Conservation (phyloP, 2,113 vertebrate genomes). For the Paedocypris sp. region DNA sequence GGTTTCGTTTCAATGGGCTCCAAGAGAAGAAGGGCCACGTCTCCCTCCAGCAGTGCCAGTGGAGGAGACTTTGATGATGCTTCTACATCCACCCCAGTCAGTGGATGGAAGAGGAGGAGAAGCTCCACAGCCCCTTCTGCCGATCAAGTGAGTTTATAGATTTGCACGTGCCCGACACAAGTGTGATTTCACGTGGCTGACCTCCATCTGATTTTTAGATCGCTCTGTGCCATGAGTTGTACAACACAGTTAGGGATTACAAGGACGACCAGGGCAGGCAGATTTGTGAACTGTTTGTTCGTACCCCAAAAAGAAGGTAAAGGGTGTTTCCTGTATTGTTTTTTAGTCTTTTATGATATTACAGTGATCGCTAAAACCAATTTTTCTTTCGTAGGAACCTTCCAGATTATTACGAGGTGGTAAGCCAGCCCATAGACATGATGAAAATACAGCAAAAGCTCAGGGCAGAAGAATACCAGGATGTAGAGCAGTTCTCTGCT, state of each 20-base stretch:
- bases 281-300: slow-evolving; percentile 85
- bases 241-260: slow-evolving; percentile 88
- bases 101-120: slow-evolving; percentile 80
- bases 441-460: slow-evolving; percentile 96
- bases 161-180: not conserved
- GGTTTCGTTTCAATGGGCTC: slow-evolving; percentile 67
- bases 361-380: no score
- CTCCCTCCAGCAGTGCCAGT: slow-evolving; percentile 89
- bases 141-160: slow-evolving; percentile 74
- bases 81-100: slow-evolving; percentile 74
- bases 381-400: slow-evolving; percentile 67
- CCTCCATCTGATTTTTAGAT: slow-evolving; percentile 58
- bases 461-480: slow-evolving; percentile 93
- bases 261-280: slow-evolving; percentile 90
- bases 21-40: slow-evolving; percentile 91
- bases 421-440: slow-evolving; percentile 94
- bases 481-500: slow-evolving; percentile 81
- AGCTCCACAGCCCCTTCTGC: slow-evolving; percentile 77
- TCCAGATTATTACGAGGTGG: slow-evolving; percentile 93
- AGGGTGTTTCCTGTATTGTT: not conserved
- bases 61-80: slow-evolving; percentile 85
- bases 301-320: slow-evolving; percentile 92
- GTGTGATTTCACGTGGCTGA: not conserved
- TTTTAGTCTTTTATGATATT: no score
- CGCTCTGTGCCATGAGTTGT: slow-evolving; percentile 93